These are phyloP conservation scores for Thalassaphorura encarpata DNA, from an alignment of 1,140 invertebrate genomes.

Conservation along the genomic window DNA sequence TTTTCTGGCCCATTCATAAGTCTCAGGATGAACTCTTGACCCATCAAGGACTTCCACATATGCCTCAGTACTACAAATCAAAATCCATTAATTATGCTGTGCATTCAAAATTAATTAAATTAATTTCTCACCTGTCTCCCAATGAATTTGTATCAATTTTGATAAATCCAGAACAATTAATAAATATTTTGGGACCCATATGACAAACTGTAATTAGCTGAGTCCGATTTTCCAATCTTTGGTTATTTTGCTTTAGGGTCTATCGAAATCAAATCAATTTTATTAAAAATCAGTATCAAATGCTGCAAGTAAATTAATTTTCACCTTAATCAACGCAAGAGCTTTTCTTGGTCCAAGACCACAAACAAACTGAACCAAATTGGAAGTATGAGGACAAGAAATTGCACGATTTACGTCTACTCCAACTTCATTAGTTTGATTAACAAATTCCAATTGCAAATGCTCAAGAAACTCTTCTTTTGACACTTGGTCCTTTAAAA, in stretches of 20 bases:
- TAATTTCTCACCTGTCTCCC: constrained; percentile 58
- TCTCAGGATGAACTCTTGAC: constrained; percentile 96
- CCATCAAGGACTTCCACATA: constrained; percentile 96
- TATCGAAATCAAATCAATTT: constrained; percentile 38
- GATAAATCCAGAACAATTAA: constrained; percentile 98
- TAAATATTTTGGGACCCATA: constrained; percentile 97
- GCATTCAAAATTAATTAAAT: background rate
- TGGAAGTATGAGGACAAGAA: constrained; percentile 70
- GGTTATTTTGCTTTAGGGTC: constrained; percentile 85
- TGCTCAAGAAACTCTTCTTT: constrained; percentile 79
- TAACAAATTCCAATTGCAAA: constrained; percentile 82
- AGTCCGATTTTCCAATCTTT: constrained; percentile 84
- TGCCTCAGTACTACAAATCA: constrained; percentile 60
- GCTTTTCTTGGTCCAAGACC: constrained; percentile 94
- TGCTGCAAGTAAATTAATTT: constrained; percentile 48
- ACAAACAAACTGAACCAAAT: constrained; percentile 95
- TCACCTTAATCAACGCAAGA: constrained; percentile 67
- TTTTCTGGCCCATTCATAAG: constrained; percentile 97
- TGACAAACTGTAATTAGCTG: constrained; percentile 90
- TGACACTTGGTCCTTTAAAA: constrained; percentile 63
- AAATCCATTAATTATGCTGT: background rate
- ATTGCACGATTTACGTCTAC: constrained; percentile 93
- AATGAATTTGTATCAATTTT: constrained; percentile 94
- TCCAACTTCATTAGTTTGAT: constrained; percentile 93
- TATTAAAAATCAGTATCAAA: constrained; percentile 64